These are phyloP conservation scores for Acanthoscelides obtectus DNA, from an alignment of 2,888 invertebrate genomes.

Conservation along the genomic window DNA sequence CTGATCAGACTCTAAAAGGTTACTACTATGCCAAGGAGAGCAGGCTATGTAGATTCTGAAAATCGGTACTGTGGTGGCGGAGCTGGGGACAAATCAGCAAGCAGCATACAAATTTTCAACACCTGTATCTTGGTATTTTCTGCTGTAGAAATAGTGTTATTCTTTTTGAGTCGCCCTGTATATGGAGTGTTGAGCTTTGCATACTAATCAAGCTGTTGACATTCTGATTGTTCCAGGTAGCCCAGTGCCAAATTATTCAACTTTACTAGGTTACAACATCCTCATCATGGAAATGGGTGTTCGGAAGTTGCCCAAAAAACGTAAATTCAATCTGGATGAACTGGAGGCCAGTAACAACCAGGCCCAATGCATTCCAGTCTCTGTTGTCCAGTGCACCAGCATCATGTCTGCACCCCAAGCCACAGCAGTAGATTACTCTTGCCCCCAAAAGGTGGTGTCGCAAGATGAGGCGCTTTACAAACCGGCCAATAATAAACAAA, in stretches of 20 bases:
- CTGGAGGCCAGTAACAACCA: slow-evolving; percentile 55
- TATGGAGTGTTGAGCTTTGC: too few species aligned
- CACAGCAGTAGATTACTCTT: slow-evolving; percentile 44
- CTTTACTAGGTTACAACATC: slow-evolving; percentile 1
- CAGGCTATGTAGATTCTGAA: too few species aligned
- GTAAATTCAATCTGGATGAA: slow-evolving; percentile 79
- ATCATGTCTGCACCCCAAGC: slow-evolving; percentile 41
- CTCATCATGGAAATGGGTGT: slow-evolving; percentile 51
- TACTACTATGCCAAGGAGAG: too few species aligned
- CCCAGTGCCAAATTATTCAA: not conserved
- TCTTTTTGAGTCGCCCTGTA: too few species aligned
- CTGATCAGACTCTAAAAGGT: too few species aligned
- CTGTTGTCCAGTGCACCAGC: slow-evolving; percentile 40
- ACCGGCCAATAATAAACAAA: slow-evolving; percentile 28
- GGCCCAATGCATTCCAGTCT: slow-evolving; percentile 39
- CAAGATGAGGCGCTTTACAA: slow-evolving; percentile 31
- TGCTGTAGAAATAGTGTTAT: too few species aligned
- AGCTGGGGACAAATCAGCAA: too few species aligned
- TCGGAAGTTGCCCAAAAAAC: slow-evolving; percentile 87
- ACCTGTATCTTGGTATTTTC: too few species aligned
- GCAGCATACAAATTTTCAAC: too few species aligned
- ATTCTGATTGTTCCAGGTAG: not conserved
- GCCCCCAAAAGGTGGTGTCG: slow-evolving; percentile 31
- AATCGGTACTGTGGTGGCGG: too few species aligned
- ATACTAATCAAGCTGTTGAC: not conserved